Percentiles rank a stretch among this genome's conserved stretches.
These are phyloP conservation scores for Drosophila kuntzei DNA, from an alignment of 2,888 invertebrate genomes.

Conservation along the genomic window DNA sequence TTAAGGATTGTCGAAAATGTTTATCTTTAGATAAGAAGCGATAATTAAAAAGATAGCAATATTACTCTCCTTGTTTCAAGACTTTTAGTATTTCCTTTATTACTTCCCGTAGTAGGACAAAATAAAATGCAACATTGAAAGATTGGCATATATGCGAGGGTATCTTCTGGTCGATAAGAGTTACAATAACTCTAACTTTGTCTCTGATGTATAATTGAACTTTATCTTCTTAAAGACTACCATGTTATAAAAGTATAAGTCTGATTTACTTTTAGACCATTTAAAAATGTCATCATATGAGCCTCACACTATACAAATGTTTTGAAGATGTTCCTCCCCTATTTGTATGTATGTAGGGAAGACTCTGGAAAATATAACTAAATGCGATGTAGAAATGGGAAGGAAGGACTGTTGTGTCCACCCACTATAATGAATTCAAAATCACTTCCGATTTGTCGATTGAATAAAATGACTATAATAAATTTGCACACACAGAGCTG, in stretches of 20 bases:
- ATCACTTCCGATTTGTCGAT: slow-evolving; percentile 84
- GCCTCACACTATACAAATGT: too few species aligned
- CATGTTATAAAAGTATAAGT: neutral
- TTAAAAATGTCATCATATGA: neutral
- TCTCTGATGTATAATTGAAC: too few species aligned
- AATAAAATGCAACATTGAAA: too few species aligned
- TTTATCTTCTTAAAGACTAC: neutral
- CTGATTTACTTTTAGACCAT: neutral
- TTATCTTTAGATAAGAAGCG: too few species aligned
- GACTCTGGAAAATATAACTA: slow-evolving; percentile 2
- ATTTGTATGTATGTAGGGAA: neutral
- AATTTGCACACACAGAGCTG: slow-evolving; percentile 67
- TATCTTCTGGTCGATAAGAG: neutral
- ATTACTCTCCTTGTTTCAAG: too few species aligned
- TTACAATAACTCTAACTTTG: too few species aligned
- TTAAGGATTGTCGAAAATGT: too few species aligned
- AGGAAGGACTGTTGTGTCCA: slow-evolving; percentile 35
- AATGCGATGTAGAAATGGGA: neutral
- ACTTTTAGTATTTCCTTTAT: too few species aligned
- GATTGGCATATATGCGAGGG: neutral
- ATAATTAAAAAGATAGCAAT: too few species aligned
- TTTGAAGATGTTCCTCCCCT: too few species aligned
- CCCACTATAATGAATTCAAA: slow-evolving; percentile 76
- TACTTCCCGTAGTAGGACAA: too few species aligned
- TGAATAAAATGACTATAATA: slow-evolving; percentile 84